Percentiles rank a stretch among this genome's conserved stretches.
Evolutionary conservation across 1,140 invertebrate genomes (phyloP).

Genomic region (Ips typographus): DNA sequence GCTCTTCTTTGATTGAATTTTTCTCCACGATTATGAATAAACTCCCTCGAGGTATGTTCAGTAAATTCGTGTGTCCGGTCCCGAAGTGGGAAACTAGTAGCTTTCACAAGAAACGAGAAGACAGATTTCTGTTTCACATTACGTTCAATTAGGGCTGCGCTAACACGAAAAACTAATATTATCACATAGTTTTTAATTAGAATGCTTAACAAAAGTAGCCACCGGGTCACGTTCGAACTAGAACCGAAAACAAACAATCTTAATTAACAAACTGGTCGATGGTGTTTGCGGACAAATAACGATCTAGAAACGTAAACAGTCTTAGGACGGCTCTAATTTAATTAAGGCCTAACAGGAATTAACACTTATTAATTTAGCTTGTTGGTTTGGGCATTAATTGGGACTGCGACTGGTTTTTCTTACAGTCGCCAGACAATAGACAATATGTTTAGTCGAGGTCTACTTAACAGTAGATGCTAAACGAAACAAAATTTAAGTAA

Average conservation of each 20-base stretch:
- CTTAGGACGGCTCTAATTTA: slow-evolving; percentile 29
- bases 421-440: too few relatives aligned
- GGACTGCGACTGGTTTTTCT: neutral
- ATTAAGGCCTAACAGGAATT: slow-evolving; percentile 27
- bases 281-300: slow-evolving; percentile 33
- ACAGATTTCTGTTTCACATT: slow-evolving; percentile 22
- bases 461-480: too few relatives aligned
- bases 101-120: neutral
- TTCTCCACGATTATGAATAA: too few relatives aligned
- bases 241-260: slow-evolving; percentile 35
- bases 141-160: slow-evolving; percentile 20
- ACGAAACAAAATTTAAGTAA: too few relatives aligned
- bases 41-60: too few relatives aligned
- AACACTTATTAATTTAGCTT: slow-evolving; percentile 36
- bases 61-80: too few relatives aligned
- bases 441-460: too few relatives aligned
- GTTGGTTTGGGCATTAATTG: slow-evolving; percentile 24
- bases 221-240: slow-evolving; percentile 29
- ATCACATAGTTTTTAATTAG: slow-evolving; percentile 23
- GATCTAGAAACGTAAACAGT: slow-evolving; percentile 20
- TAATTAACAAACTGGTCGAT: slow-evolving; percentile 31
- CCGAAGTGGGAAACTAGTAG: neutral
- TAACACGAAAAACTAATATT: slow-evolving; percentile 28
- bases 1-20: slow-evolving; percentile 20
- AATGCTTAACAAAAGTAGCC: slow-evolving; percentile 26